Evolutionary conservation across 2,113 vertebrate genomes (phyloP), one percentile per base, ranked within the genome.

Genomic region (Acinonyx jubatus): DNA sequence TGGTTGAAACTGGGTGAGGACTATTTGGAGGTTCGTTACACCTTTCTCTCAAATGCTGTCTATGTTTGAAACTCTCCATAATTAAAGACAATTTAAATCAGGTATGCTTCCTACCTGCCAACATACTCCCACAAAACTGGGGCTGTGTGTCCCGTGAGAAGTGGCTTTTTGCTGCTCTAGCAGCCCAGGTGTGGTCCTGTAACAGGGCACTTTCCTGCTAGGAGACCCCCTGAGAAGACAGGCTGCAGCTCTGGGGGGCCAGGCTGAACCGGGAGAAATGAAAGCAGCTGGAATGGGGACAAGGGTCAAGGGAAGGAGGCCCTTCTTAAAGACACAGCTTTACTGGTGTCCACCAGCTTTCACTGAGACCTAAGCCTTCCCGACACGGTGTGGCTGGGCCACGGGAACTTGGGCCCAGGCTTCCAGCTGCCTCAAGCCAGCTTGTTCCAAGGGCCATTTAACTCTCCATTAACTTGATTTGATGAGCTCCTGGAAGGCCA

Each of bases 391-490:
- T 33, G 9, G n/a, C 57, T 5, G 7, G 50, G 63, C 25, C 23
- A n/a, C 1, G 33, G 74, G 1, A 31, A 48, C 52, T 19, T 29
- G 82, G 95, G 18, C 36, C 96, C 65, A 1, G 6, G 69, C 87
- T 92, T 91, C 93, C 90, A 78, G 96, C 85, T 81, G 81, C 79
- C 38, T 52, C 21, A 0, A 94, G 97, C 50, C 65, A 74, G 91
- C 88, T 89, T 84, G 81, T 80, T 98, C 94, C 91, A 71, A 95
- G 73, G 88, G 73, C 89, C 92, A 85, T 97, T 96, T 97, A 97
- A 96, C 88, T 96, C 84, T 86, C 91, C 93, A 97, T 96, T 97
- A 98, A 92, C 63, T 95, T 94, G 93, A 94, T 82, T 80, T 96
- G 97, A 96, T 94, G 85, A 94, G 93, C 38, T 97, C 76, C 93